These are phyloP conservation scores for Brachionus manjavacas DNA, from an alignment of 1,140 invertebrate species.

Conservation along the genomic window DNA sequence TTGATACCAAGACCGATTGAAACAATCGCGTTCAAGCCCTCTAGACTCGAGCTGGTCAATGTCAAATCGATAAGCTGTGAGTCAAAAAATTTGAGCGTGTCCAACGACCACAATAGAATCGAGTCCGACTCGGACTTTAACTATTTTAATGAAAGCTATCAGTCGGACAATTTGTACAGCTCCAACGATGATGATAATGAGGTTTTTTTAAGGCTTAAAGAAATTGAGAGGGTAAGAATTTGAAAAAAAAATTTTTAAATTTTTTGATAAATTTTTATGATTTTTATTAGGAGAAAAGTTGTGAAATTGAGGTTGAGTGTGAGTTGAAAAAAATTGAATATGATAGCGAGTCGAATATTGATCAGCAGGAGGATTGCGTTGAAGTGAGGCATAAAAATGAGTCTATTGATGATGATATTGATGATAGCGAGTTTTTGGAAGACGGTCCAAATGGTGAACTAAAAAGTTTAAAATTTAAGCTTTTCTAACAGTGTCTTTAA, in stretches of 20 bases:
- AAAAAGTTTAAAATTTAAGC: neutral
- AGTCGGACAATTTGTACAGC: neutral
- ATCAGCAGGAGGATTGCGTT: neutral
- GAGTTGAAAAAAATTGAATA: neutral
- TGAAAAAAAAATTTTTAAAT: neutral
- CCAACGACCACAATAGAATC: neutral
- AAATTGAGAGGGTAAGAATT: neutral
- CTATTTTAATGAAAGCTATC: neutral
- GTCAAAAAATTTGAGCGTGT: neutral
- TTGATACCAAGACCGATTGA: slow-evolving; percentile 23
- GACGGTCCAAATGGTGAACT: neutral
- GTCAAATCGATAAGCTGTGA: neutral
- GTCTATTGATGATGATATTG: neutral
- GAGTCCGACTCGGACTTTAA: slow-evolving; percentile 15
- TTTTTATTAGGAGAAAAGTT: neutral
- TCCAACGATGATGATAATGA: slow-evolving; percentile 38
- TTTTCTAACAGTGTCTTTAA: neutral
- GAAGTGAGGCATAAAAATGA: neutral
- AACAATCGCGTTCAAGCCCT: slow-evolving; percentile 11
- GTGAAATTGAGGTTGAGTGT: neutral
- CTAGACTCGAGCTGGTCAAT: neutral
- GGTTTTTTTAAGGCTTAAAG: neutral
- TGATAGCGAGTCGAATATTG: slow-evolving; percentile 17
- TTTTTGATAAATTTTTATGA: neutral
- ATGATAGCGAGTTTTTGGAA: neutral